Conservation (phyloP, 2,888 invertebrate genomes). For the Mythimna vitellina region DNA sequence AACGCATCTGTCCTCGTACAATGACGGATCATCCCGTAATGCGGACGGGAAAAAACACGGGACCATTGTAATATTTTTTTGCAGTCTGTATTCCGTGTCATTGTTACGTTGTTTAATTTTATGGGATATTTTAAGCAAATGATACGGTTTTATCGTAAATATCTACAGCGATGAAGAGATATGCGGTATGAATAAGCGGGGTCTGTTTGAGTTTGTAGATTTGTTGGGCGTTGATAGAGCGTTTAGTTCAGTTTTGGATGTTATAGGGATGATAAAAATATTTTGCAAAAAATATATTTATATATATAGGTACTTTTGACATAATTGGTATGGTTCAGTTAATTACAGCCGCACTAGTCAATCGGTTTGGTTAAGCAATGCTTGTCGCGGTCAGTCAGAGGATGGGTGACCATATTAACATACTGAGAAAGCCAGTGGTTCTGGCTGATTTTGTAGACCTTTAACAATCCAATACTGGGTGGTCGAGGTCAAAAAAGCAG, state of each 20-base stretch:
- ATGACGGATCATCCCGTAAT: conserved; percentile 90
- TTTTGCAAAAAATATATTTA: background rate
- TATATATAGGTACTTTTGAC: no score
- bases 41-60: conserved; percentile 83
- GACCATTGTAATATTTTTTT: conserved; percentile 80
- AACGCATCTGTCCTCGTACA: conserved; percentile 86
- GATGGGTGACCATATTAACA: no score
- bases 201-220: conserved; percentile 65
- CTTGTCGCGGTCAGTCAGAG: no score
- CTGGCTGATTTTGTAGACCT: no score
- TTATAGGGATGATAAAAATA: conserved; percentile 10
- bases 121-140: conserved; percentile 90
- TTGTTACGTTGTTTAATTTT: conserved; percentile 88
- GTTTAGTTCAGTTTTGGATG: conserved; percentile 22
- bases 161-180: conserved; percentile 76
- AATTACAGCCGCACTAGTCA: no score
- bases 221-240: conserved; percentile 58
- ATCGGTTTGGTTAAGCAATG: no score
- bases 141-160: conserved; percentile 86
- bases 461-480: no score
- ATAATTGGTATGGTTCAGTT: no score
- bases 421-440: no score
- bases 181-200: conserved; percentile 67
- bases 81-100: conserved; percentile 80
- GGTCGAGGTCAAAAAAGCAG: no score